These are phyloP conservation scores for Hydractinia echinata DNA, from an alignment of 30 jellyfish, hydroid and myxozoan genomes.

Conservation along the genomic window DNA sequence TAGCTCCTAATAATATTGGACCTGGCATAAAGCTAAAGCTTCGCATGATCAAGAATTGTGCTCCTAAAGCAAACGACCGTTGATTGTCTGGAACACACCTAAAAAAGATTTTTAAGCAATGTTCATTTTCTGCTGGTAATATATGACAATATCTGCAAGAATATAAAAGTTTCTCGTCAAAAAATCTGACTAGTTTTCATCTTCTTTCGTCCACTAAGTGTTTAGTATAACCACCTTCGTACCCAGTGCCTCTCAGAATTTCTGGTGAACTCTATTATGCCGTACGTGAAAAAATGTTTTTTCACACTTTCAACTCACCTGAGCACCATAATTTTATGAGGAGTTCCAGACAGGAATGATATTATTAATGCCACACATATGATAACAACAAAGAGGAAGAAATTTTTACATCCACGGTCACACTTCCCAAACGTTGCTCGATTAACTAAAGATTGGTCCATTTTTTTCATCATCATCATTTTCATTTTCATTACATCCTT, in stretches of 20 bases:
- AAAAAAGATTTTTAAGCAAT: not conserved
- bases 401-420: conserved; percentile 78
- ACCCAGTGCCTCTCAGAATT: not conserved
- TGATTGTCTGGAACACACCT: conserved; percentile 95
- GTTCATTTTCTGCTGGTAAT: not conserved
- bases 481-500: not conserved
- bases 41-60: conserved; percentile 80
- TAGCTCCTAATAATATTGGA: conserved; percentile 71
- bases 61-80: conserved; percentile 81
- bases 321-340: conserved; percentile 67
- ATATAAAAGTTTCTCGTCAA: not conserved
- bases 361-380: conserved; percentile 22
- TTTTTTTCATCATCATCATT: not conserved
- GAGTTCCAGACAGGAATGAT: conserved; percentile 58
- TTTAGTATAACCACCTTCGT: too few species aligned
- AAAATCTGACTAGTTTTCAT: too few species aligned
- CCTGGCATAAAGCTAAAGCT: conserved; percentile 85
- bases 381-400: conserved; percentile 34
- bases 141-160: not conserved
- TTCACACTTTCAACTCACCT: conserved; percentile 35
- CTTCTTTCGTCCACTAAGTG: too few species aligned
- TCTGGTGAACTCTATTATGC: too few species aligned
- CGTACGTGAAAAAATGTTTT: too few species aligned
- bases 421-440: conserved; percentile 78
- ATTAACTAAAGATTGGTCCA: not conserved